phyloP scores from a whole-genome alignment of 2,113 vertebrate genomes.

The Tricholaema leucomelas region DNA sequence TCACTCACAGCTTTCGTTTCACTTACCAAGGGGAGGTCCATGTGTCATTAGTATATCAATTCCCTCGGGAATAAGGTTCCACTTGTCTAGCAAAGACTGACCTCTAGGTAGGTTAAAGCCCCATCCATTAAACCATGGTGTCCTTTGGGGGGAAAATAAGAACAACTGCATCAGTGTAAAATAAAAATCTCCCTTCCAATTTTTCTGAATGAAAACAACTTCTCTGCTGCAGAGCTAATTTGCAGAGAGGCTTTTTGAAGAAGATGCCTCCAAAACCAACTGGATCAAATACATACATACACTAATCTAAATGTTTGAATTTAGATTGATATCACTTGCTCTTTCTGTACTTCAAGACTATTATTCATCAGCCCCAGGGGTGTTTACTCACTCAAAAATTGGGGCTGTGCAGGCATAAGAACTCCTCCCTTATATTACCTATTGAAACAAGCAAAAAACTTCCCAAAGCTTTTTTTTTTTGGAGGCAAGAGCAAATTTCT shows the following conservation, averaged over 20 bases:
- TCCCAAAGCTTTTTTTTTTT: neutral
- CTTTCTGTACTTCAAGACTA: neutral
- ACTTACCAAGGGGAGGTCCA: slow-evolving; percentile 96
- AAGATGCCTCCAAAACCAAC: neutral
- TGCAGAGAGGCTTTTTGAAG: slow-evolving; percentile 31
- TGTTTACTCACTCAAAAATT: neutral
- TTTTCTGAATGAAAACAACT: neutral
- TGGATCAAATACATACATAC: neutral
- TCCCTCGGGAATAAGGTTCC: slow-evolving; percentile 97
- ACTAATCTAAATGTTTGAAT: neutral
- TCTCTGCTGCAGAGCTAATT: neutral
- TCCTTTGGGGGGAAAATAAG: slow-evolving; percentile 82
- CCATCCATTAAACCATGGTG: slow-evolving; percentile 99
- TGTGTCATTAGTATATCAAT: slow-evolving; percentile 99
- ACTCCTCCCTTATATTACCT: neutral
- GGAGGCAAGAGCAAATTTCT: neutral
- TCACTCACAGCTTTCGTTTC: neutral
- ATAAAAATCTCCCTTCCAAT: neutral
- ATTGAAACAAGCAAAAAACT: neutral
- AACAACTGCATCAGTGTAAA: slow-evolving; percentile 56
- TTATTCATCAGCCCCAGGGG: neutral
- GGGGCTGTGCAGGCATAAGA: neutral
- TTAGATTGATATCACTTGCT: neutral
- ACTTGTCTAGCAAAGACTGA: slow-evolving; percentile 98
- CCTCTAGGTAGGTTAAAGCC: slow-evolving; percentile 98